Percentiles rank a stretch among this genome's conserved stretches.
These are phyloP conservation scores for Ispidina lecontei DNA, from an alignment of 2,797 vertebrate species.

Conservation along the genomic window DNA sequence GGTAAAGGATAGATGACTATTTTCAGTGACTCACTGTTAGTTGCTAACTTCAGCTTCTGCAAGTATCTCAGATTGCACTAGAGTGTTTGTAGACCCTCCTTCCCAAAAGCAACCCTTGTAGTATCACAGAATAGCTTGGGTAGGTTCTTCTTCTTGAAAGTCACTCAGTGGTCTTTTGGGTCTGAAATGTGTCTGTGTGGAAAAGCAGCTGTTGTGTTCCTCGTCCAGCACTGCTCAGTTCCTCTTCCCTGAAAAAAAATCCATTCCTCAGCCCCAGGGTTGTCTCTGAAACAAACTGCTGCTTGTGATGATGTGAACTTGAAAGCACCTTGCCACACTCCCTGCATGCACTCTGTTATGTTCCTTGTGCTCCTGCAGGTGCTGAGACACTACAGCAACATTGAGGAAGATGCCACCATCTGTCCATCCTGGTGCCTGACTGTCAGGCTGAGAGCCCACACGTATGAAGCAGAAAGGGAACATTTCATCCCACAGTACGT, in stretches of 20 bases:
- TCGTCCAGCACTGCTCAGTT: neutral
- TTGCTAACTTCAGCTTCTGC: neutral
- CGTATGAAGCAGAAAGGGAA: conserved; percentile 78
- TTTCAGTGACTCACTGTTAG: neutral
- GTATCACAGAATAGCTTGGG: neutral
- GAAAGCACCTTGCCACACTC: neutral
- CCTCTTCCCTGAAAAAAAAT: neutral
- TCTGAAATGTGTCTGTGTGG: neutral
- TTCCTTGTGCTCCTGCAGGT: conserved; percentile 59
- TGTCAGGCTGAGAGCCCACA: conserved; percentile 86
- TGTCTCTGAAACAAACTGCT: neutral
- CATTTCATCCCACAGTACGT: conserved; percentile 83
- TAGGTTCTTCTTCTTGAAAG: neutral
- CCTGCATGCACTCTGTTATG: neutral
- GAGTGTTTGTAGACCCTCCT: neutral
- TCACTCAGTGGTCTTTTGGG: neutral
- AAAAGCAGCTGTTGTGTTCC: neutral
- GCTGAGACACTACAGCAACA: conserved; percentile 75
- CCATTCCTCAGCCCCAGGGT: neutral
- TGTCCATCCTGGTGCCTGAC: conserved; percentile 89
- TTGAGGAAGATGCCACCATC: conserved; percentile 78
- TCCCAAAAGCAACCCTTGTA: neutral
- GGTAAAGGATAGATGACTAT: neutral
- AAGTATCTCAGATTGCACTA: neutral
- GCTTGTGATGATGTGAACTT: neutral